Evolutionary conservation across 2,797 vertebrate species (phyloP).

Genomic region (Tarsius wallacei): DNA sequence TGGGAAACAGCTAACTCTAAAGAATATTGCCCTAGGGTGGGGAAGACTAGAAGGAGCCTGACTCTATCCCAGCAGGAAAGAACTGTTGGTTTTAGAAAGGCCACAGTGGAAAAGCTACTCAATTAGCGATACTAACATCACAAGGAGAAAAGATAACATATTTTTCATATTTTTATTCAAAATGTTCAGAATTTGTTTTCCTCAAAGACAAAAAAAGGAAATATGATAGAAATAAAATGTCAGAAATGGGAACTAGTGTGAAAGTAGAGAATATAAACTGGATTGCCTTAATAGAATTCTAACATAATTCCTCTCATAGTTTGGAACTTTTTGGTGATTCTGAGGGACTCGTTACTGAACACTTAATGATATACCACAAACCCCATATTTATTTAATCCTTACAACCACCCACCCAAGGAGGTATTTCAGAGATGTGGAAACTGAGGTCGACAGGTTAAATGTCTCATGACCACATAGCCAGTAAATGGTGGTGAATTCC

Average conservation of each 20-base stretch:
- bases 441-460: not conserved
- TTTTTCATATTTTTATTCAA: slow-evolving; percentile 35
- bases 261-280: not conserved
- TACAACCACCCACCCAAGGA: not conserved
- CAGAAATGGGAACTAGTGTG: not conserved
- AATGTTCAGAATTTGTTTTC: not conserved
- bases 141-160: not conserved
- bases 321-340: not conserved
- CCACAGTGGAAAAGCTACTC: not conserved
- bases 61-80: not conserved
- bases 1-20: slow-evolving; percentile 7
- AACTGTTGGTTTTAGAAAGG: not conserved
- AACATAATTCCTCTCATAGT: not conserved
- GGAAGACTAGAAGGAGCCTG: slow-evolving; percentile 14
- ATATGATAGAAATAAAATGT: not conserved
- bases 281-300: not conserved
- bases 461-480: not conserved
- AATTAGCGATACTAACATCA: not conserved
- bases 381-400: not conserved
- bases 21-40: not conserved
- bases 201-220: slow-evolving; percentile 10
- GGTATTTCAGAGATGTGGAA: slow-evolving; percentile 38
- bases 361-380: not conserved
- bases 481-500: not conserved
- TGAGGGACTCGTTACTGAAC: not conserved